These are phyloP conservation scores for Bombus polaris DNA, from an alignment of 1,140 invertebrate species.

Conservation along the genomic window DNA sequence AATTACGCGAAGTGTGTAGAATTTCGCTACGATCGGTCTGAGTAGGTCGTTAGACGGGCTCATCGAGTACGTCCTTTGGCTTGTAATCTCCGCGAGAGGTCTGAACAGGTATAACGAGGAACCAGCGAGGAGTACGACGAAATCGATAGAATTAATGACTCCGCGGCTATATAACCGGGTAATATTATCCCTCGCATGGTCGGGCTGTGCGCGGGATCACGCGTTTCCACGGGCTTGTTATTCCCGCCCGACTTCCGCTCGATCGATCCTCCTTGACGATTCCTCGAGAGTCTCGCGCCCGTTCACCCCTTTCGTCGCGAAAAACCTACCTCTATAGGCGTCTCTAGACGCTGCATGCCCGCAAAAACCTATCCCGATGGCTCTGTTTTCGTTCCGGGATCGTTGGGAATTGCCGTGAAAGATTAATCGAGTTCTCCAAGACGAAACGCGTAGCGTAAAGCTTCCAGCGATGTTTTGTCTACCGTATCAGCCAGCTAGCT, in stretches of 20 bases:
- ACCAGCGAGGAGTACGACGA: not conserved
- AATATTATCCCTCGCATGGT: conserved; percentile 36
- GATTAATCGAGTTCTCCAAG: not conserved
- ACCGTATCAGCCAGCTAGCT: not conserved
- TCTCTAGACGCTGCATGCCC: no score
- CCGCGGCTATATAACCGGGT: conserved; percentile 21
- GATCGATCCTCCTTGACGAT: conserved; percentile 36
- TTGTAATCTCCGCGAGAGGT: conserved; percentile 44
- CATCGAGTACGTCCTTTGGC: conserved; percentile 20
- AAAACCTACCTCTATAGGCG: not conserved
- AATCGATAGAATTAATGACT: conserved; percentile 54
- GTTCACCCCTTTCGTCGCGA: not conserved
- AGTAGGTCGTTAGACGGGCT: conserved; percentile 29
- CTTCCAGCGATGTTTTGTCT: not conserved
- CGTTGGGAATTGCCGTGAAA: not conserved
- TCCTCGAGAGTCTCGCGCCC: conserved; percentile 12
- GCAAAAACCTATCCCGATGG: not conserved
- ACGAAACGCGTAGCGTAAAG: not conserved
- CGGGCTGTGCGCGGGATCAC: not conserved
- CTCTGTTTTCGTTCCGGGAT: not conserved
- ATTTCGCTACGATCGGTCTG: conserved; percentile 10
- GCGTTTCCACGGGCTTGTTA: conserved; percentile 39
- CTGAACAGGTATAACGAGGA: conserved; percentile 37
- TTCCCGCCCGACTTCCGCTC: conserved; percentile 37
- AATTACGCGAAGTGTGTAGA: conserved; percentile 22